These are phyloP conservation scores for Sthenelais limicola DNA, from an alignment of 2,888 invertebrate genomes.

Conservation along the genomic window DNA sequence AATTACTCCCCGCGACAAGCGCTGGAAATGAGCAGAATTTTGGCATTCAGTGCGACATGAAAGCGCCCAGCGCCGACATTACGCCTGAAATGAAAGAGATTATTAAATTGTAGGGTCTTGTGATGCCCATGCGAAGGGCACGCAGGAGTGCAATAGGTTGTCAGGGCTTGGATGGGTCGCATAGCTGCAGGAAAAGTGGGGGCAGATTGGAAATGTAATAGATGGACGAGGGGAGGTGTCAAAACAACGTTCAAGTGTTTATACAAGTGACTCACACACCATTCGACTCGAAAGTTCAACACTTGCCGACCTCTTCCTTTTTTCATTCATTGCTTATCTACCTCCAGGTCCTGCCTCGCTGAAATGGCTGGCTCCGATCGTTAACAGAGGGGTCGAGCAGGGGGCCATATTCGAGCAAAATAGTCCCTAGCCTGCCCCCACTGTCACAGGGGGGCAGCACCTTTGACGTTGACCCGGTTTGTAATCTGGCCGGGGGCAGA, in stretches of 20 bases:
- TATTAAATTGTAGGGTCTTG: conserved; percentile 35
- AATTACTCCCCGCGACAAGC: conserved; percentile 32
- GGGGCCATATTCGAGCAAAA: too few relatives aligned
- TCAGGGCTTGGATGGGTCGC: background rate
- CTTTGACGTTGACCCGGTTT: too few relatives aligned
- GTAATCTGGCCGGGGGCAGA: too few relatives aligned
- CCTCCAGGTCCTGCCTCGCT: too few relatives aligned
- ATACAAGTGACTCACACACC: conserved; percentile 20
- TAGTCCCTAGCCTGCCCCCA: too few relatives aligned
- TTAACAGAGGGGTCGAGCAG: too few relatives aligned
- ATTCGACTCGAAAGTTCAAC: too few relatives aligned
- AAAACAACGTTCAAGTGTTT: conserved; percentile 37
- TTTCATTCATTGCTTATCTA: too few relatives aligned
- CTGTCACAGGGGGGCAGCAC: too few relatives aligned
- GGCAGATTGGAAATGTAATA: conserved; percentile 19
- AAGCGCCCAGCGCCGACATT: conserved; percentile 33
- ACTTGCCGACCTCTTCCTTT: too few relatives aligned
- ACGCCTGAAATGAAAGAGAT: conserved; percentile 38
- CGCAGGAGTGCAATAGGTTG: background rate
- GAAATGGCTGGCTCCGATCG: too few relatives aligned
- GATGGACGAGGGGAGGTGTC: conserved; percentile 15
- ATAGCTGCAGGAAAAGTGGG: background rate
- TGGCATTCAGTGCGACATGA: conserved; percentile 32
- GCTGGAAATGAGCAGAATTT: conserved; percentile 37
- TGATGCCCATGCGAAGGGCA: conserved; percentile 16